Evolutionary conservation across 1,140 invertebrate genomes (phyloP), one percentile per base, ranked within the genome.

Genomic region (Pinna nobilis): DNA sequence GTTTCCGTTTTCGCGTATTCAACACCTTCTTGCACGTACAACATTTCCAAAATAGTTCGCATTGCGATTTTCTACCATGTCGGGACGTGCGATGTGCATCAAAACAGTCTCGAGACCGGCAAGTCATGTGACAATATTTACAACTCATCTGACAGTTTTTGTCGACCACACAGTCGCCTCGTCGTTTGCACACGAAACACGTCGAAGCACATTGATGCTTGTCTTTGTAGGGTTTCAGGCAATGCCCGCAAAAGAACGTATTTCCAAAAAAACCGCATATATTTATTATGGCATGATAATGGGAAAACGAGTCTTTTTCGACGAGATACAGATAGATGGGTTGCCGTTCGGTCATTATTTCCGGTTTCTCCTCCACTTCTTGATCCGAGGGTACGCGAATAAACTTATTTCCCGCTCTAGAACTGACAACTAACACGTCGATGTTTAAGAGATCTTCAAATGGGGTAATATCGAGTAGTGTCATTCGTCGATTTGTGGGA

Each of bases 191-290:
- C 6, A 66, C 63, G 33, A 44, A 11, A 25, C 63, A 66, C 6
- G 50, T 57, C 15, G 50, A 37, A 25, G n/a, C 32, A 49, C 65
- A 68, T 15, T 44, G 28, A 50, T 65, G 63, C 51, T 55, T 55
- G 9, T 68, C 41, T 57, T 57, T 35, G 39, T 68, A 68, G 4
- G 50, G 65, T 57, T 68, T 68, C 30, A 68, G 32, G 57, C 65
- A 68, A 3, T 49, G 39, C 41, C 57, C 49, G 35, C 65, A 68
- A 28, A 57, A 68, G 20, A 55, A 39, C 4, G 47, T n/a, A 25
- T 68, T 18, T 23, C 6, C 23, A 35, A 68, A 68, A 41, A 68
- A 55, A 20, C 65, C 65, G 25, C 49, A 33, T 3, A 68, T 41
- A 50, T 41, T 68, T 28, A 20, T 51, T 15, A 68, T 68, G 35